Evolutionary conservation across 2,888 invertebrate genomes (phyloP), one percentile per base, ranked within the genome.

Genomic region (Itoplectis maculator): DNA sequence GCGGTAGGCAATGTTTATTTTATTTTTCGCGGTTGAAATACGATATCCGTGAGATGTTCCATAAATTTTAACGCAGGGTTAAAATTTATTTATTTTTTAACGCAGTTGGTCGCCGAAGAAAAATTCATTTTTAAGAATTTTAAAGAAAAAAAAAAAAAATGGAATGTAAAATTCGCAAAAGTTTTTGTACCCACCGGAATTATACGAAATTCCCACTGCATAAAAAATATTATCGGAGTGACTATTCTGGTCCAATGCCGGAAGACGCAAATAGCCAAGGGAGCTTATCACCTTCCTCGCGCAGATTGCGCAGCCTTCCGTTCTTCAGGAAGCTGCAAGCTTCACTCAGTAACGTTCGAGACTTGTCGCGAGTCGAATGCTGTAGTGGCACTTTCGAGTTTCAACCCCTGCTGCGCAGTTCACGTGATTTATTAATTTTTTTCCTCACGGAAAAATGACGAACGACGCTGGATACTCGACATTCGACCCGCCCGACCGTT

Each of bases 391-490:
- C 11, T 23, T 13, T 61, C 9, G 61, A 20, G 23, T 61, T 68
- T 37, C 18, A 23, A 13, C 40, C 51, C 5, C 29, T 5, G 40
- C 40, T 5, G 13, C n/a, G n/a, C n/a, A 70, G 23, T 54, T 69
- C 51, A 69, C 51, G n/a, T 37, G 40, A 40, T 59, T 42, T 2
- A 2, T 29, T 5, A 2, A 29, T 3, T 29, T 29, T 29, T 29
- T 29, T 5, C 29, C 3, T 29, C 29, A 3, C 29, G 29, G 2
- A 2, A 42, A 47, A 42, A 87, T 88, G 87, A 68, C 84, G 42
- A 86, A 79, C 40, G 63, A 59, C 56, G 75, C 70, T 45, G 69
- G 83, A 75, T 89, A 89, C 20, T 86, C 85, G 20, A 87, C 85
- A 68, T 88, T 89, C 83, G 85, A 88, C 42, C 82, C 69, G 59